Percentiles rank a stretch among this genome's conserved stretches.
Conservation (phyloP, 2,888 invertebrate genomes). For the Globia sparganii region DNA sequence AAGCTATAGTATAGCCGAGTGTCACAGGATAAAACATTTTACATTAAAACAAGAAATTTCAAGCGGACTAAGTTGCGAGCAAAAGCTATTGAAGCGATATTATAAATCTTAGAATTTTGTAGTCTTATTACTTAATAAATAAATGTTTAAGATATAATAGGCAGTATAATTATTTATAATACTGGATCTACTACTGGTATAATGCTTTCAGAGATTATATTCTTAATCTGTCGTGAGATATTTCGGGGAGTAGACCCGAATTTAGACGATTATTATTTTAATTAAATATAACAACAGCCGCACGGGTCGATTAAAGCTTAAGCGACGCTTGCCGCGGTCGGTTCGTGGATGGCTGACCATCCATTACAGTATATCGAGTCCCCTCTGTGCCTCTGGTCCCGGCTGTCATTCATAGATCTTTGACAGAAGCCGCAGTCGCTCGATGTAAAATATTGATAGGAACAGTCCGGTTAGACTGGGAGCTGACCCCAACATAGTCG, state of each 20-base stretch:
- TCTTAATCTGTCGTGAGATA: constrained; percentile 31
- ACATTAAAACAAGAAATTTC: not conserved
- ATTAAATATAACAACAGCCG: not conserved
- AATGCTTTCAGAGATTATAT: constrained; percentile 18
- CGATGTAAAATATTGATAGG: no score
- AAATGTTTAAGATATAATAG: not conserved
- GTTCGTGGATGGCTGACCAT: no score
- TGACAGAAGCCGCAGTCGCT: no score
- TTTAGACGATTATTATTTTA: not conserved
- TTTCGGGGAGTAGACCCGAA: constrained; percentile 31
- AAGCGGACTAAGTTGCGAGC: not conserved
- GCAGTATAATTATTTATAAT: constrained; percentile 18
- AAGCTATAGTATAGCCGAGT: not conserved
- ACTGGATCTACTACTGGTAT: constrained; percentile 42
- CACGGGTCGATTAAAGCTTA: not conserved
- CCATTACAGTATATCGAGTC: no score
- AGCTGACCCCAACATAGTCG: no score
- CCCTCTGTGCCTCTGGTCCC: no score
- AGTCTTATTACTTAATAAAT: not conserved
- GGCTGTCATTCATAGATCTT: no score
- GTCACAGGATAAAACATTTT: not conserved
- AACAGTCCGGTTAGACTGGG: no score
- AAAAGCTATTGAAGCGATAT: not conserved
- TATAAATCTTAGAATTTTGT: not conserved
- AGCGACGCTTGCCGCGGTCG: not conserved